phyloP scores from a whole-genome alignment of 1,140 invertebrate species.

The Drosophila subobscura region DNA sequence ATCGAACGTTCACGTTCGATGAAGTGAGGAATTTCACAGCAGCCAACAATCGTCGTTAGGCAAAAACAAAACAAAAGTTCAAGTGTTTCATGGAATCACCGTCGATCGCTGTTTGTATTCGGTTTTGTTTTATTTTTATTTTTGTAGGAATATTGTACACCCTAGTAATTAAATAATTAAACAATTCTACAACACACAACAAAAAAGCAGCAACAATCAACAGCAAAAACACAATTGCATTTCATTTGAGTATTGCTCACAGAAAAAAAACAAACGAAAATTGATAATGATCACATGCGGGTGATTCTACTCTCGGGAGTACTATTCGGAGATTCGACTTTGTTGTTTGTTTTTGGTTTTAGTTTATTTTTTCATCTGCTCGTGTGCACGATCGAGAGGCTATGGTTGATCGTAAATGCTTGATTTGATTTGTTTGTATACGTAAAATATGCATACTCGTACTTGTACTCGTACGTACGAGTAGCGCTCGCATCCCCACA shows the following conservation, averaged over 20 bases:
- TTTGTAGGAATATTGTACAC: conserved; percentile 31
- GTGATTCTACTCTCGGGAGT: conserved; percentile 25
- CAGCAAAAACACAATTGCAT: conserved; percentile 51
- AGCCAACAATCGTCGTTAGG: conserved; percentile 37
- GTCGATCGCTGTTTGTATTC: no score
- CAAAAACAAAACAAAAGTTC: conserved; percentile 25
- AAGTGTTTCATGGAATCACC: conserved; percentile 1
- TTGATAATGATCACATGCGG: conserved; percentile 58
- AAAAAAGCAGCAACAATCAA: conserved; percentile 34
- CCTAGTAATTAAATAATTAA: conserved; percentile 66
- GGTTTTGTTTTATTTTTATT: no score
- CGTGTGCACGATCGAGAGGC: conserved; percentile 54
- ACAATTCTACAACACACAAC: conserved; percentile 28
- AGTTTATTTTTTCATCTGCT: conserved; percentile 23
- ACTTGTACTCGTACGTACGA: conserved; percentile 32
- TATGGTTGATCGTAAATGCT: conserved; percentile 65
- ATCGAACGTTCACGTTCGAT: conserved; percentile 7
- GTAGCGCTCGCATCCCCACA: conserved; percentile 38
- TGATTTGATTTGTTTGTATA: conserved; percentile 78
- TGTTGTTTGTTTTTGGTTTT: conserved; percentile 31
- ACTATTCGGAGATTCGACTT: conserved; percentile 32
- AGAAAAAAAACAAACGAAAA: conserved; percentile 12
- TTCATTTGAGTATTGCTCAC: conserved; percentile 45
- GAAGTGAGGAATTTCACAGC: conserved; percentile 48
- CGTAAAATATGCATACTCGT: conserved; percentile 62